These are phyloP conservation scores for Chloropsis hardwickii DNA, from an alignment of 2,113 vertebrate genomes.

Conservation along the genomic window DNA sequence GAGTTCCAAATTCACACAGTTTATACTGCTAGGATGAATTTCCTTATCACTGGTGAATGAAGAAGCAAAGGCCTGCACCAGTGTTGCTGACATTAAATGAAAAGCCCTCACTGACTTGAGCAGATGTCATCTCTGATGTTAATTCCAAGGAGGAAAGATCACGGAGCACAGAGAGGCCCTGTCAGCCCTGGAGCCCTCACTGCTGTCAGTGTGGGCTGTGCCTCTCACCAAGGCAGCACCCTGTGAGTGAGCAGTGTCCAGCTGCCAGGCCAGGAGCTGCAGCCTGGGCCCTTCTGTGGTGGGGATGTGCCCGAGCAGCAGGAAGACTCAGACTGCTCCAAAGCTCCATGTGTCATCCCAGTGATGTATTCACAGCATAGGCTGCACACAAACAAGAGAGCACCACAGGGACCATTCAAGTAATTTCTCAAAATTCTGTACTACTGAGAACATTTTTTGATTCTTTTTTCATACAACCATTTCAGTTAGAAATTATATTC, in stretches of 20 bases:
- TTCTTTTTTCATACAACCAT: not conserved
- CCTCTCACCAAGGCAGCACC: not conserved
- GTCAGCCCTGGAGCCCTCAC: not conserved
- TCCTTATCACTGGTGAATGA: not conserved
- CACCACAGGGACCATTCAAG: not conserved
- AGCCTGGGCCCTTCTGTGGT: not conserved
- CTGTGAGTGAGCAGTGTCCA: rapidly evolving
- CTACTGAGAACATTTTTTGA: not conserved
- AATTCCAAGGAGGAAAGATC: not conserved
- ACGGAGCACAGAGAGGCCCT: not conserved
- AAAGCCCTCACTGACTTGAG: not conserved
- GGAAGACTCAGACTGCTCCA: not conserved
- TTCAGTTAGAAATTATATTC: not conserved
- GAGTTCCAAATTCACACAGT: not conserved
- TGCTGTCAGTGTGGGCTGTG: not conserved
- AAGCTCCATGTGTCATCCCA: not conserved
- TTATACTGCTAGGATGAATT: not conserved
- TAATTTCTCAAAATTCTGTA: not conserved
- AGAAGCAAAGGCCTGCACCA: not conserved
- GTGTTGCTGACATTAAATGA: not conserved
- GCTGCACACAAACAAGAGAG: not conserved
- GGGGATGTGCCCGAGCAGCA: not conserved
- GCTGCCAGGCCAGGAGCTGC: not conserved
- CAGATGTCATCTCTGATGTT: not conserved
- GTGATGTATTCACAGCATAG: not conserved